Conservation (phyloP, 2,888 invertebrate species). For the Rotaria magnacalcarata region DNA sequence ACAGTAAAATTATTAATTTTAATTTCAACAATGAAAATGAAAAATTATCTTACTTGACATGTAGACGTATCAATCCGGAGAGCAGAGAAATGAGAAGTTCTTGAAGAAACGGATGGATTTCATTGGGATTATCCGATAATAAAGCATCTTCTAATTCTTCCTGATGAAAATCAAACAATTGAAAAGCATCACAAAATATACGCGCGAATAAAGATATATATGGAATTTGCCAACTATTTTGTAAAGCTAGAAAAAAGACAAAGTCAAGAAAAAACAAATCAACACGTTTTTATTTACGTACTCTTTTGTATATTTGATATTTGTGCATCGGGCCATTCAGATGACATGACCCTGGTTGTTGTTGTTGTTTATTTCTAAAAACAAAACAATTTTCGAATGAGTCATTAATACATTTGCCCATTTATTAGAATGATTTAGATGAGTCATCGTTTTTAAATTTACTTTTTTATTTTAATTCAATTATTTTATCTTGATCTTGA, state of each 20-base stretch:
- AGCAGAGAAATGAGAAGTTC: slow-evolving; percentile 8
- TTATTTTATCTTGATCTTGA: not conserved
- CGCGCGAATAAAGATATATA: not conserved
- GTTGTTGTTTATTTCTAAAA: slow-evolving; percentile 10
- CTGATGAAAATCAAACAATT: slow-evolving; percentile 34
- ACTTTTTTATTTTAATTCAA: not conserved
- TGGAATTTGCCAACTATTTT: slow-evolving; percentile 32
- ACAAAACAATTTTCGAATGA: not conserved
- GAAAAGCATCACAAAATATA: slow-evolving; percentile 23
- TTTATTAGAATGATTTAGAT: too few species aligned
- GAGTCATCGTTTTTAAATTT: too few species aligned
- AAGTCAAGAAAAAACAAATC: not conserved
- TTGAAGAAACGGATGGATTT: slow-evolving; percentile 34
- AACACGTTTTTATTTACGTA: not conserved
- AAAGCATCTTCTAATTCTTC: slow-evolving; percentile 35
- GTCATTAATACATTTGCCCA: not conserved
- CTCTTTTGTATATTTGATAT: slow-evolving; percentile 16
- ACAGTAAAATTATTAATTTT: not conserved
- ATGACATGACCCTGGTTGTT: not conserved
- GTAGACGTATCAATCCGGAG: slow-evolving; percentile 21
- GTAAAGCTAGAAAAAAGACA: not conserved
- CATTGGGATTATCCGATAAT: slow-evolving; percentile 19
- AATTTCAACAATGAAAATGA: too few species aligned
- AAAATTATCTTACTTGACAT: not conserved
- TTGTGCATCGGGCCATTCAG: slow-evolving; percentile 32